A percentile compares a stretch with the other conserved stretches of the same genome.
phyloP scores from a whole-genome alignment of 1,140 invertebrate genomes.

The Drosophila bipectinata region DNA sequence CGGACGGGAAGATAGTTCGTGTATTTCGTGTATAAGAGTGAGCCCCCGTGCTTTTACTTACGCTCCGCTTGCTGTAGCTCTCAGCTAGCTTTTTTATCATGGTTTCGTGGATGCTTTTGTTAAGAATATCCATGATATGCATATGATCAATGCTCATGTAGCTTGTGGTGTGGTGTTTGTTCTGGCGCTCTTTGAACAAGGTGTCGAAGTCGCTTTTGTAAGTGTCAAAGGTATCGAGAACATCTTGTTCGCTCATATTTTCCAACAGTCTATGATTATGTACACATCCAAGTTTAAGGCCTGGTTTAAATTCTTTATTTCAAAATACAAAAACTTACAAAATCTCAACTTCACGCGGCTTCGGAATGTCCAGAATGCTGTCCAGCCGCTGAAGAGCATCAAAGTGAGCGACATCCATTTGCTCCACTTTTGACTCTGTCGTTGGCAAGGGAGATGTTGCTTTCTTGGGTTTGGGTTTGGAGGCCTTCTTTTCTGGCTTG shows the following conservation, averaged over 20 bases:
- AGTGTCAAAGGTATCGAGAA: slow-evolving; percentile 59
- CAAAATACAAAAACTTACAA: slow-evolving; percentile 44
- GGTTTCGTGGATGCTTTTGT: slow-evolving; percentile 27
- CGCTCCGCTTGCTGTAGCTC: slow-evolving; percentile 45
- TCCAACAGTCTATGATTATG: slow-evolving; percentile 49
- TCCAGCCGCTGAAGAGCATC: slow-evolving; percentile 32
- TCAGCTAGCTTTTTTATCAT: slow-evolving; percentile 59
- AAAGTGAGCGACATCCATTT: slow-evolving; percentile 19
- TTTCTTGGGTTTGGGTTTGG: neutral
- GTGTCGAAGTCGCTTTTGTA: slow-evolving; percentile 53
- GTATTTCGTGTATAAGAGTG: neutral
- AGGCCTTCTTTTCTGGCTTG: neutral
- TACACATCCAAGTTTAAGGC: slow-evolving; percentile 18
- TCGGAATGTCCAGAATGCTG: slow-evolving; percentile 32
- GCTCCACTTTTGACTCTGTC: slow-evolving; percentile 4
- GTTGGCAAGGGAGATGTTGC: neutral
- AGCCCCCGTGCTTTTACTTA: slow-evolving; percentile 33
- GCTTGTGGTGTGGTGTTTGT: slow-evolving; percentile 39
- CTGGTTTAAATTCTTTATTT: slow-evolving; percentile 20
- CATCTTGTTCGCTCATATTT: slow-evolving; percentile 40
- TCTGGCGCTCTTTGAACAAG: slow-evolving; percentile 44
- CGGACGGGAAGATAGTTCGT: neutral
- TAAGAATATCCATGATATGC: slow-evolving; percentile 60
- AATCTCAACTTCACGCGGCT: slow-evolving; percentile 57
- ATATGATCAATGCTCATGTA: slow-evolving; percentile 55